Evolutionary conservation across 2,888 invertebrate species (phyloP).

Genomic region (Heteropelma amictum): DNA sequence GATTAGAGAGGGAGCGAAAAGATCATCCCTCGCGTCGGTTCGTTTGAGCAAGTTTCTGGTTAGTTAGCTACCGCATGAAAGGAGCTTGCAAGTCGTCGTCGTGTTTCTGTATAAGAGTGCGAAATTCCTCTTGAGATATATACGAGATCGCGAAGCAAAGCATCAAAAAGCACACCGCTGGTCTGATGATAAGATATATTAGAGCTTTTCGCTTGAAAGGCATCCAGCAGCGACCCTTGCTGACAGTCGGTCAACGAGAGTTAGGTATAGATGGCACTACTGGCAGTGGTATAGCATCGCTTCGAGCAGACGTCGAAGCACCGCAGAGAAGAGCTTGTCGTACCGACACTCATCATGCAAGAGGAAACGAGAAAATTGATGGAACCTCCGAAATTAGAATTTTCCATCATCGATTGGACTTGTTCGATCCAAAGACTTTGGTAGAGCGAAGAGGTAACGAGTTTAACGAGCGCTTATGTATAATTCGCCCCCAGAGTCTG

Average conservation of each 20-base stretch:
- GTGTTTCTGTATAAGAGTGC: neutral
- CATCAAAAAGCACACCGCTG: conserved; percentile 25
- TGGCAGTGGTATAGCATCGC: conserved; percentile 22
- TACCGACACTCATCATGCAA: neutral
- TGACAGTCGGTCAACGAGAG: conserved; percentile 44
- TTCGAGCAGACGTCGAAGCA: conserved; percentile 26
- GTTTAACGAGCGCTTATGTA: too few species aligned
- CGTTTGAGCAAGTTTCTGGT: neutral
- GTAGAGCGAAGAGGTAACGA: too few species aligned
- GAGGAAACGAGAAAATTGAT: too few species aligned
- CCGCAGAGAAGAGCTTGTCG: neutral
- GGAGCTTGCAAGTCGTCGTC: conserved; percentile 11
- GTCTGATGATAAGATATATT: conserved; percentile 17
- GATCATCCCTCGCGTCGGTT: neutral
- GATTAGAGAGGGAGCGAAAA: too few species aligned
- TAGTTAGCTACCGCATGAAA: conserved; percentile 3
- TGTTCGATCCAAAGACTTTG: too few species aligned
- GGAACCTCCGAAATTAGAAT: too few species aligned
- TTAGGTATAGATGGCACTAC: conserved; percentile 35
- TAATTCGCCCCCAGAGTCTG: too few species aligned
- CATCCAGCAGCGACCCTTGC: conserved; percentile 31
- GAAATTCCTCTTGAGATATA: conserved; percentile 1
- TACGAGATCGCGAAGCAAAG: conserved; percentile 21
- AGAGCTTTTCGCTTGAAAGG: conserved; percentile 29
- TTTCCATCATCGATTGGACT: too few species aligned